phyloP scores from a whole-genome alignment of 2,888 invertebrate genomes.

The Drosophila niveifrons region DNA sequence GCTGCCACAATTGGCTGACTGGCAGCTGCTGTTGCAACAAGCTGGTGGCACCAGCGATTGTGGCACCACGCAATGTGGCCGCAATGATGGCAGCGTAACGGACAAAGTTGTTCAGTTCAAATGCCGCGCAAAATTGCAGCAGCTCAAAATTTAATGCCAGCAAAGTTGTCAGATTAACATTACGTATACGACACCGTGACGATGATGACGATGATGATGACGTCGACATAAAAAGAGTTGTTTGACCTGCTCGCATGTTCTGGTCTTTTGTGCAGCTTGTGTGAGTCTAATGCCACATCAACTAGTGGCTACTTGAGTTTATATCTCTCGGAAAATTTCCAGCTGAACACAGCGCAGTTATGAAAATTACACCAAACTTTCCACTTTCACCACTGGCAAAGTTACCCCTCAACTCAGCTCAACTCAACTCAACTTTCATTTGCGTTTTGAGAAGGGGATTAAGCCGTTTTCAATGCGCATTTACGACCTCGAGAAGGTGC shows the following conservation, averaged over 20 bases:
- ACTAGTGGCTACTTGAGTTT: slow-evolving; percentile 8
- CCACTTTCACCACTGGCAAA: slow-evolving; percentile 8
- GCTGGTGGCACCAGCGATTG: slow-evolving; percentile 19
- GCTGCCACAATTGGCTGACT: background rate
- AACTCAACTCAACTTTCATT: background rate
- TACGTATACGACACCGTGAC: slow-evolving; percentile 37
- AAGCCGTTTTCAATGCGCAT: background rate
- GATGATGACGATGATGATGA: background rate
- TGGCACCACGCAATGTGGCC: slow-evolving; percentile 41
- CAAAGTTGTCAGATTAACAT: slow-evolving; percentile 35
- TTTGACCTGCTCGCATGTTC: background rate
- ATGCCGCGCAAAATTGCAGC: background rate
- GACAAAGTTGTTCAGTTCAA: slow-evolving; percentile 35
- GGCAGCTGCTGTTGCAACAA: no score
- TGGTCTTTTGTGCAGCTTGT: no score
- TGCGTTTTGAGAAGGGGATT: background rate
- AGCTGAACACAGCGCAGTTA: slow-evolving; percentile 2
- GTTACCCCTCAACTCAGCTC: background rate
- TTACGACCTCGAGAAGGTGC: background rate
- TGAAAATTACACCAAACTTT: slow-evolving; percentile 24
- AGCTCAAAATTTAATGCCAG: slow-evolving; percentile 28
- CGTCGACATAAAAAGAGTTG: slow-evolving; percentile 12
- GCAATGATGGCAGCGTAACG: slow-evolving; percentile 45
- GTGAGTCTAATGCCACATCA: background rate
- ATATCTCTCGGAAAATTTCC: background rate